phyloP scores from a whole-genome alignment of 2,888 invertebrate species.

The Pristionchus arcanus region DNA sequence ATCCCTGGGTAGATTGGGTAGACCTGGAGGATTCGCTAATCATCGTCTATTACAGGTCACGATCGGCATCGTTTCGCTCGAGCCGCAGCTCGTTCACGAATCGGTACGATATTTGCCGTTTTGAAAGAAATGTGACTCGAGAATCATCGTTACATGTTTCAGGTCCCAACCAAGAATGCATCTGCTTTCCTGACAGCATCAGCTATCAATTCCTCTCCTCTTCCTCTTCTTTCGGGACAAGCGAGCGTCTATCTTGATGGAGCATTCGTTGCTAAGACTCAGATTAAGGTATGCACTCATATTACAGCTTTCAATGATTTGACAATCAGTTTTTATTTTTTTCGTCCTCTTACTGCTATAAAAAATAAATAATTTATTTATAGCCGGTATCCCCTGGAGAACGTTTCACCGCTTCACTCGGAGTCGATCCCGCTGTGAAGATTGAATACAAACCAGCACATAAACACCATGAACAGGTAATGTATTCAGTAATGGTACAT shows the following conservation, averaged over 20 bases:
- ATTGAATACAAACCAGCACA: constrained; percentile 80
- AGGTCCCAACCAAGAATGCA: constrained; percentile 76
- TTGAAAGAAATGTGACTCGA: neutral
- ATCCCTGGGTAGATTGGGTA: too few species aligned
- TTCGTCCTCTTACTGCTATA: too few species aligned
- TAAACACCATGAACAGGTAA: constrained; percentile 78
- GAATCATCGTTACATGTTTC: neutral
- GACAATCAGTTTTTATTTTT: too few species aligned
- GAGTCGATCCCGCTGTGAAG: constrained; percentile 80
- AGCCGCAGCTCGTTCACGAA: constrained; percentile 78
- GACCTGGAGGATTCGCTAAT: too few species aligned
- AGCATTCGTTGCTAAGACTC: constrained; percentile 68
- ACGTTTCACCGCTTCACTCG: constrained; percentile 80
- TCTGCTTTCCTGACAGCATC: constrained; percentile 72
- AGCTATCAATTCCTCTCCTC: constrained; percentile 67
- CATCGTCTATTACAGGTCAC: constrained; percentile 65
- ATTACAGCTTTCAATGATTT: too few species aligned
- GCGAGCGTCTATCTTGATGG: constrained; percentile 73
- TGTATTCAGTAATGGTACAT: neutral
- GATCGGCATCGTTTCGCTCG: constrained; percentile 79
- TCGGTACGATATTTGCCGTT: constrained; percentile 56
- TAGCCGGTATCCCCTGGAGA: constrained; percentile 80
- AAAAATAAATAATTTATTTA: neutral
- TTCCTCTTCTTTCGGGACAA: constrained; percentile 68
- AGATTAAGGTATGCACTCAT: constrained; percentile 12